Conservation (phyloP, 30 jellyfish, hydroid and myxozoan species). For the Hydra vulgaris region DNA sequence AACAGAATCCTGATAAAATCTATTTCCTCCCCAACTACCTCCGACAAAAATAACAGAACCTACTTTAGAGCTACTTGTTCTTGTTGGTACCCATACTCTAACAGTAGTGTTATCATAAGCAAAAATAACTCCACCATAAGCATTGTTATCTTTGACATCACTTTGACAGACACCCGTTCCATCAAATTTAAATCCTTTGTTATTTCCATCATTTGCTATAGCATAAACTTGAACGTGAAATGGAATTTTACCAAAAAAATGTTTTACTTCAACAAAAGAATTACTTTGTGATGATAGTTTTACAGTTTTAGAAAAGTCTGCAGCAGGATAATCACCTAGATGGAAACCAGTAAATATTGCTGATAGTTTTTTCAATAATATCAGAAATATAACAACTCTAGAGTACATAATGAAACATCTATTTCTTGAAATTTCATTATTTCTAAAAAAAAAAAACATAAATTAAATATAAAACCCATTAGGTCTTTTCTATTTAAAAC, state of each 20-base stretch:
- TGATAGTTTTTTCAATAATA: neutral
- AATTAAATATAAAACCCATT: neutral
- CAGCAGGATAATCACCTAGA: constrained; percentile 81
- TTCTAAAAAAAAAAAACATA: neutral
- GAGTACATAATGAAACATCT: neutral
- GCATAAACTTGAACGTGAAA: constrained; percentile 72
- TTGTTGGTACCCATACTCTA: constrained; percentile 85
- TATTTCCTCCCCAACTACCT: constrained; percentile 97
- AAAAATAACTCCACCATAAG: constrained; percentile 79
- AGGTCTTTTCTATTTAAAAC: too few relatives aligned
- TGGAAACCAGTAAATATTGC: constrained; percentile 45
- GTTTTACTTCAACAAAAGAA: constrained; percentile 49
- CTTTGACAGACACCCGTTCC: constrained; percentile 97
- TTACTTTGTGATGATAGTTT: constrained; percentile 31
- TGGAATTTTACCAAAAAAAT: constrained; percentile 44
- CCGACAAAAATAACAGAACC: constrained; percentile 83
- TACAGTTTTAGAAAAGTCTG: constrained; percentile 45
- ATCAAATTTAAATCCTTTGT: constrained; percentile 69
- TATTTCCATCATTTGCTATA: constrained; percentile 67
- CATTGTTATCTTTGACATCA: constrained; percentile 47
- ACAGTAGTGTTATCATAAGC: constrained; percentile 62
- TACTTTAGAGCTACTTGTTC: constrained; percentile 35
- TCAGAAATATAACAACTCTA: neutral
- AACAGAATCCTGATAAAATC: constrained; percentile 62
- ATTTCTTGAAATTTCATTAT: neutral